Percentiles rank a stretch among this genome's conserved stretches.
These are phyloP conservation scores for Vespertilio murinus DNA, from an alignment of 2,797 vertebrate genomes.

Conservation along the genomic window DNA sequence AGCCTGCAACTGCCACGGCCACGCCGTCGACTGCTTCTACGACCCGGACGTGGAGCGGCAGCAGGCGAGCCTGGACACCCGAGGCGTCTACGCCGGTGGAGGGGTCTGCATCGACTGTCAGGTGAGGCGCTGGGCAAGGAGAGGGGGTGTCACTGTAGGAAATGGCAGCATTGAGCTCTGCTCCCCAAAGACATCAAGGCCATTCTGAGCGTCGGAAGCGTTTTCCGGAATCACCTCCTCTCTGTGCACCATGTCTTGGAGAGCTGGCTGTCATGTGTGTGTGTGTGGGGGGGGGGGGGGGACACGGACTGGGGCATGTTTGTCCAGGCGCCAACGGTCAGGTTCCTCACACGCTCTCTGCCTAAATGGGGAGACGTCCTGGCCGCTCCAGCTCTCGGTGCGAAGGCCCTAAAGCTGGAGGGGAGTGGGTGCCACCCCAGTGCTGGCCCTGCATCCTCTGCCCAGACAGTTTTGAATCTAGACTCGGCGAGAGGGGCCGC, in stretches of 20 bases:
- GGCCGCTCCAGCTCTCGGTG: background rate
- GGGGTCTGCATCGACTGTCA: conserved; percentile 95
- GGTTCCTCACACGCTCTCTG: background rate
- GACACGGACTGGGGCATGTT: background rate
- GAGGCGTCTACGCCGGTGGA: conserved; percentile 91
- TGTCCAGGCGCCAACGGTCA: background rate
- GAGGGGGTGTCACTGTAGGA: background rate
- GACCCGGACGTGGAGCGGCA: conserved; percentile 89
- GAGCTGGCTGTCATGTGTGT: background rate
- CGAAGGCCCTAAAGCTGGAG: background rate
- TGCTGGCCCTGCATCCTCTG: background rate
- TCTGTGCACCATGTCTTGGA: background rate
- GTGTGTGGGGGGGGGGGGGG: background rate
- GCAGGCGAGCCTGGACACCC: conserved; percentile 90
- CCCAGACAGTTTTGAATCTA: background rate
- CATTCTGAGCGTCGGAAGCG: background rate
- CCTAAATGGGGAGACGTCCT: background rate
- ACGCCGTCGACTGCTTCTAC: conserved; percentile 93
- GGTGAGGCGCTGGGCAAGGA: conserved; percentile 87
- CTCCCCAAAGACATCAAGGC: background rate
- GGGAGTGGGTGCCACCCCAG: background rate
- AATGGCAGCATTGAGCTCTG: background rate
- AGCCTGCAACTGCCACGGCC: conserved; percentile 97
- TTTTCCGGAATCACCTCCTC: background rate
- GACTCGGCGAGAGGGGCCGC: background rate